Evolutionary conservation across 2,888 invertebrate species (phyloP), one percentile per base, ranked within the genome.

Genomic region (Protula sp.): DNA sequence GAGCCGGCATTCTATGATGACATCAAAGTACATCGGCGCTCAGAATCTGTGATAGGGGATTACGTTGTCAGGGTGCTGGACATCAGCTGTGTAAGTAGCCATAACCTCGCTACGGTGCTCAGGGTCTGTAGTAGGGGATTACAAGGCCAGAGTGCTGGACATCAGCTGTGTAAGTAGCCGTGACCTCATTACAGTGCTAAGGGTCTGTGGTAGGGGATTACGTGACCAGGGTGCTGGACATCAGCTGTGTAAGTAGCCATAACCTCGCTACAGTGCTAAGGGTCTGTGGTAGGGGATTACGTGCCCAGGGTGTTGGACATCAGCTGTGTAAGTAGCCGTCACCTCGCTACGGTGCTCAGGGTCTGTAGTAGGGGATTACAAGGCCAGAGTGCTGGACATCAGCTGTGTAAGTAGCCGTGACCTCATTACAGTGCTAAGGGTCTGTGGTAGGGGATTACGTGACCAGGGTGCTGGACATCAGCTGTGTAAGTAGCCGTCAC

Each of bases 191-290:
- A n/a, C n/a, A n/a, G n/a, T n/a, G n/a, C n/a, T n/a, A n/a, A n/a
- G n/a, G n/a, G n/a, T n/a, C n/a, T n/a, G n/a, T n/a, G n/a, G n/a
- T 50, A 22, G 50, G 50, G 24, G 50, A 50, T 26, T 50, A 50
- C 24, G 24, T 24, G 24, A 50, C 24, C 50, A 9, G 50, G 9
- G 19, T 50, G 24, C 50, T 50, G 9, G 50, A 50, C 24, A 22
- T 50, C 50, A 50, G 24, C 19, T 5, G 14, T 19, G 50, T 50
- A 50, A 50, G 9, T 50, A 50, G 38, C n/a, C n/a, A n/a, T n/a
- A n/a, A n/a, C n/a, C n/a, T n/a, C n/a, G n/a, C n/a, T n/a, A n/a
- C n/a, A n/a, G n/a, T n/a, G n/a, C n/a, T n/a, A n/a, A n/a, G n/a
- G n/a, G n/a, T n/a, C n/a, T n/a, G n/a, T n/a, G n/a, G n/a, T 50